Evolutionary conservation across 2,797 vertebrate species (phyloP).

Genomic region (Alosa sapidissima): DNA sequence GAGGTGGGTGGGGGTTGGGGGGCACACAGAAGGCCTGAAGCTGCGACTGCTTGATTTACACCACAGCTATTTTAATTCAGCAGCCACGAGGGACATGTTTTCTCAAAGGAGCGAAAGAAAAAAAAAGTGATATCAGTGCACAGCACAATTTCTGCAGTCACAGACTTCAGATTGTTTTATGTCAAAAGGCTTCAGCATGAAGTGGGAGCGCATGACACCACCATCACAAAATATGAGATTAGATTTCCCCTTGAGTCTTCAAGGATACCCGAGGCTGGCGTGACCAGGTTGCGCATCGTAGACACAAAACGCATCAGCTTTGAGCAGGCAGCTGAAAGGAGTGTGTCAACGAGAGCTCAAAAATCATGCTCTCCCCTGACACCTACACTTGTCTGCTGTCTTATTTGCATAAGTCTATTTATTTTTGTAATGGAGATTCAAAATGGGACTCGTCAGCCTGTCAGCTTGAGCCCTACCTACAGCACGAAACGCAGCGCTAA

Average conservation of each 20-base stretch:
- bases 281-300: not conserved
- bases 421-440: not conserved
- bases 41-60: not conserved
- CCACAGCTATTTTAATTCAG: slow-evolving; percentile 7
- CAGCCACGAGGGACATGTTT: not conserved
- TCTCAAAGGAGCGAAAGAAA: not conserved
- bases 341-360: not conserved
- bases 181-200: slow-evolving; percentile 10
- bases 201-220: not conserved
- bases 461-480: not conserved
- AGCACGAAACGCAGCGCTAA: not conserved
- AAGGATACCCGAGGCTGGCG: not conserved
- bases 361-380: not conserved
- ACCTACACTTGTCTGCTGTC: not conserved
- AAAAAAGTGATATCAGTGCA: not conserved
- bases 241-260: slow-evolving; percentile 4
- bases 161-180: slow-evolving; percentile 15
- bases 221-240: slow-evolving; percentile 19
- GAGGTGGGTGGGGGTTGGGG: slow-evolving; percentile 9
- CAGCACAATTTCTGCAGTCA: not conserved
- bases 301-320: not conserved
- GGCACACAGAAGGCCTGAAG: not conserved
- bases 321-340: not conserved
- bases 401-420: not conserved
- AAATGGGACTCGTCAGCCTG: not conserved